Conservation (phyloP, 2,113 vertebrate species). For the Etia nguti region DNA sequence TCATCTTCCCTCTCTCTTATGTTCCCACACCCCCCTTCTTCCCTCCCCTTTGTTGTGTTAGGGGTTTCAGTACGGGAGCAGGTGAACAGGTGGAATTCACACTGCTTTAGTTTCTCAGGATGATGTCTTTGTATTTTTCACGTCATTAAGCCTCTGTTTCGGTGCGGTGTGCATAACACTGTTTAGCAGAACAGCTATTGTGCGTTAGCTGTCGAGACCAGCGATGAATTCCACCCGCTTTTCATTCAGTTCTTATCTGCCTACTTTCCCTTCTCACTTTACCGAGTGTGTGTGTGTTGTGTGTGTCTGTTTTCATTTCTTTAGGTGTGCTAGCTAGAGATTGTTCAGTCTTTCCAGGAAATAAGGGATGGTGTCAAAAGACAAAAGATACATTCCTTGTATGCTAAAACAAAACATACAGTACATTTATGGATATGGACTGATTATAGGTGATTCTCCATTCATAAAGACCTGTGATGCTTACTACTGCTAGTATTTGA, state of each 20-base stretch:
- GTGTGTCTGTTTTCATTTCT: not conserved
- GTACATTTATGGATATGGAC: not conserved
- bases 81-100: slow-evolving; percentile 15
- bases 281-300: not conserved
- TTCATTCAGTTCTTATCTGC: slow-evolving; percentile 42
- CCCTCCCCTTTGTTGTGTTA: not conserved
- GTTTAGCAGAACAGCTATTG: slow-evolving; percentile 27
- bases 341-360: not conserved
- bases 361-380: not conserved
- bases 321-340: not conserved
- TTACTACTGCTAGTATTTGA: not conserved
- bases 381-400: not conserved
- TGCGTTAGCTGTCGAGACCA: slow-evolving; percentile 6
- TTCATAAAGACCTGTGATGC: not conserved
- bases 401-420: not conserved
- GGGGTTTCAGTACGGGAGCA: not conserved
- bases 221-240: slow-evolving; percentile 18
- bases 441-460: not conserved
- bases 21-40: not conserved
- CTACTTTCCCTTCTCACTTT: slow-evolving; percentile 29
- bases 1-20: not conserved
- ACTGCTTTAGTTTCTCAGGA: not conserved
- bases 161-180: slow-evolving; percentile 20
- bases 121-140: not conserved
- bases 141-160: not conserved